A percentile compares a stretch with the other conserved stretches of the same genome.
Evolutionary conservation across 2,797 vertebrate genomes (phyloP).

Genomic region (Notamacropus eugenii): DNA sequence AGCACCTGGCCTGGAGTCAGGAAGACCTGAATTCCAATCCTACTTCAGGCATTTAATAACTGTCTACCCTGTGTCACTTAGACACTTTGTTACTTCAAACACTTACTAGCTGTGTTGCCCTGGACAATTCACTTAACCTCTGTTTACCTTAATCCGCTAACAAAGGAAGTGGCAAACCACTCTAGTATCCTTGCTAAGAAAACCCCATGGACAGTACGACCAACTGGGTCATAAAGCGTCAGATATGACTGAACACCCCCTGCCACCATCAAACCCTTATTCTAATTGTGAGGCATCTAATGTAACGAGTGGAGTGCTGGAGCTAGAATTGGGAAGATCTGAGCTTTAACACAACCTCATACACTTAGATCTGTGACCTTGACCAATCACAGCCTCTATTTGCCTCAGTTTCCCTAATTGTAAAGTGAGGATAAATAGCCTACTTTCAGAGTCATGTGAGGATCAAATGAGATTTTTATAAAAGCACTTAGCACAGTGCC

Average conservation of each 20-base stretch:
- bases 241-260: too few relatives aligned
- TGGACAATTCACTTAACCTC: not conserved
- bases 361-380: not conserved
- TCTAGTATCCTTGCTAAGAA: not conserved
- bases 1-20: not conserved
- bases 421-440: too few relatives aligned
- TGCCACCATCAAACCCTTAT: not conserved
- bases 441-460: not conserved
- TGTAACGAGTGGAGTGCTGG: not conserved
- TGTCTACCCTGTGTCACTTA: not conserved
- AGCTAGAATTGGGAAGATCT: not conserved
- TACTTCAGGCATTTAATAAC: not conserved
- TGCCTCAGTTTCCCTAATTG: not conserved
- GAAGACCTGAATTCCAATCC: not conserved
- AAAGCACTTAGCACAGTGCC: not conserved
- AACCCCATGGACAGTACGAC: not conserved
- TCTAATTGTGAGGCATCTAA: not conserved
- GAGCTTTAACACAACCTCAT: not conserved
- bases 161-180: not conserved
- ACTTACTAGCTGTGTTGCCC: not conserved
- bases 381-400: not conserved
- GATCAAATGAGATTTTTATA: not conserved
- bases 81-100: not conserved
- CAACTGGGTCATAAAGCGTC: too few relatives aligned
- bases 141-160: not conserved